Percentiles rank a stretch among this genome's conserved stretches.
Conservation (phyloP, 2,113 vertebrate species). For the Tupaia chinensis region DNA sequence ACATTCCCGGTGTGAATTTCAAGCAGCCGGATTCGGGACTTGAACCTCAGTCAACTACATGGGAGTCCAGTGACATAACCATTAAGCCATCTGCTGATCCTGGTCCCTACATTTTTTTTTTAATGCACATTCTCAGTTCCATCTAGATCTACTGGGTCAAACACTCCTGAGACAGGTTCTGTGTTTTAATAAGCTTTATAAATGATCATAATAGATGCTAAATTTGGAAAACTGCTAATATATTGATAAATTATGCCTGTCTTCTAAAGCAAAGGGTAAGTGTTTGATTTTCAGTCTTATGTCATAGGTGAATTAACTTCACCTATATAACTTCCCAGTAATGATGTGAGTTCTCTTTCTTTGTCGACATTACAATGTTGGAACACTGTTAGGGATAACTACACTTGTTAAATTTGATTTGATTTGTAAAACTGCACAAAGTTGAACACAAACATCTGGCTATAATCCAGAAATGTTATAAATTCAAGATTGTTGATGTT, state of each 20-base stretch:
- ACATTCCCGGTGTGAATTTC: no score
- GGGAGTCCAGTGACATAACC: no score
- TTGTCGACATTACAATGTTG: not conserved
- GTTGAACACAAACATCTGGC: conserved; percentile 11
- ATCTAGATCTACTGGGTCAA: not conserved
- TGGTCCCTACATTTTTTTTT: no score
- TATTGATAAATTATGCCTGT: not conserved
- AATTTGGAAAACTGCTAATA: conserved; percentile 17
- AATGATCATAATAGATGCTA: not conserved
- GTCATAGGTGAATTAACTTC: not conserved
- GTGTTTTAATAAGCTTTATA: not conserved
- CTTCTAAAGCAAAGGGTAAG: not conserved
- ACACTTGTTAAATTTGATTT: conserved; percentile 36
- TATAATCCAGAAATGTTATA: conserved; percentile 37
- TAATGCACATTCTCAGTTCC: conserved; percentile 21
- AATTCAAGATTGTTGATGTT: conserved; percentile 32
- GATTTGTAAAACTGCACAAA: conserved; percentile 45
- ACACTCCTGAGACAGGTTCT: not conserved
- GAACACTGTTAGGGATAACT: not conserved
- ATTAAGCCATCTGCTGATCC: no score
- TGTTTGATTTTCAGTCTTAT: not conserved
- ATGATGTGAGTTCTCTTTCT: not conserved
- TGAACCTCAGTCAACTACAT: no score
- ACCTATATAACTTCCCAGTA: not conserved
- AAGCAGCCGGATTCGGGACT: no score